A percentile compares a stretch with the other conserved stretches of the same genome.
phyloP scores from a whole-genome alignment of 2,888 invertebrate species.

The Diplolepis rosae region DNA sequence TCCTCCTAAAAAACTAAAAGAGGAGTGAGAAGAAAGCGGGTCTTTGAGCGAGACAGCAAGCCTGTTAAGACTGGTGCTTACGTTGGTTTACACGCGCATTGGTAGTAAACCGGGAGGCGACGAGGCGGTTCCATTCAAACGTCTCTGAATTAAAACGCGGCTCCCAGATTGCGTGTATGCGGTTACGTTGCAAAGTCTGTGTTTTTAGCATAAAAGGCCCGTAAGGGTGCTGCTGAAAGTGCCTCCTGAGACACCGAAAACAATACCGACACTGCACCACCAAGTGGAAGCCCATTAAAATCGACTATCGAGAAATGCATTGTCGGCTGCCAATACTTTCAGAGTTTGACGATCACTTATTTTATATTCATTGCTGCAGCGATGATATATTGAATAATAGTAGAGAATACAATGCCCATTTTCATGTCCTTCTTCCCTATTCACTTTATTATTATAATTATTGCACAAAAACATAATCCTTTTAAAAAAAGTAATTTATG shows the following conservation, averaged over 20 bases:
- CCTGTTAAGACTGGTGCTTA: constrained; percentile 42
- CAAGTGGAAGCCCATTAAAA: constrained; percentile 24
- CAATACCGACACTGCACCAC: constrained; percentile 2
- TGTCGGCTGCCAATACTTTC: constrained; percentile 24
- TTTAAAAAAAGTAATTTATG: no score
- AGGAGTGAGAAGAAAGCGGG: constrained; percentile 31
- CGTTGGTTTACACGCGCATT: constrained; percentile 44
- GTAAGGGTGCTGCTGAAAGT: background rate
- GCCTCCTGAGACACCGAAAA: constrained; percentile 13
- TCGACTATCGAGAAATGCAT: constrained; percentile 26
- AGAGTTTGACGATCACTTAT: constrained; percentile 23
- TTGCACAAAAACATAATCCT: no score
- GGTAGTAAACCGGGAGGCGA: constrained; percentile 42
- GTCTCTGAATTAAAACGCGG: constrained; percentile 42
- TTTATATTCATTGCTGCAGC: constrained; percentile 21
- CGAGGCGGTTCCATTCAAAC: constrained; percentile 48
- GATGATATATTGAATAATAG: constrained; percentile 22
- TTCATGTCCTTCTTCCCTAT: background rate
- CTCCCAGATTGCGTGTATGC: constrained; percentile 34
- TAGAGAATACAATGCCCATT: constrained; percentile 7
- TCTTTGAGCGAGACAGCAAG: constrained; percentile 40
- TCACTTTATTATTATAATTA: background rate
- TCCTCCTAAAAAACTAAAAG: constrained; percentile 46
- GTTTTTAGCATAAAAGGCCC: constrained; percentile 18
- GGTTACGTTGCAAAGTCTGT: constrained; percentile 4